Percentiles rank a stretch among this genome's conserved stretches.
These are phyloP conservation scores for Brachyhypopomus occidentalis DNA, from an alignment of 2,113 vertebrate species.

Conservation along the genomic window DNA sequence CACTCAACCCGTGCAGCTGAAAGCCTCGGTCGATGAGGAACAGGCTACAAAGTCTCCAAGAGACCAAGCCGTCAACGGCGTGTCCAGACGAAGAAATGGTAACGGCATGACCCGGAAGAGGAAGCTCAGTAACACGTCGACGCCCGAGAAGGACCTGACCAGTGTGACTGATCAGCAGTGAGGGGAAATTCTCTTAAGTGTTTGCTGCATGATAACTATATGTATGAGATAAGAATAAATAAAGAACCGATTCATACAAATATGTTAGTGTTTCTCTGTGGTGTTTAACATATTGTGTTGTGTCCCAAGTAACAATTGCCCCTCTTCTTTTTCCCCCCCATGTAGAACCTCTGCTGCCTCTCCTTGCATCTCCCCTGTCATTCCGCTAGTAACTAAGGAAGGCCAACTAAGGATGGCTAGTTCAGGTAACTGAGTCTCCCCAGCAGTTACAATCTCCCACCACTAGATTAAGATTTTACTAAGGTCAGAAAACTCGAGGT, in stretches of 20 bases:
- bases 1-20: neutral
- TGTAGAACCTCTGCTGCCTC: slow-evolving; percentile 63
- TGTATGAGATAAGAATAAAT: neutral
- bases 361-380: slow-evolving; percentile 27
- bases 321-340: slow-evolving; percentile 38
- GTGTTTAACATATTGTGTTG: neutral
- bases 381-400: neutral
- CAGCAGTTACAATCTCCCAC: neutral
- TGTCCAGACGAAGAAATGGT: neutral
- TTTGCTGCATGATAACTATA: neutral
- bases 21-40: neutral
- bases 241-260: neutral
- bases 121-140: slow-evolving; percentile 9
- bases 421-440: slow-evolving; percentile 62
- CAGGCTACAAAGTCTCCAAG: neutral
- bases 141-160: slow-evolving; percentile 6
- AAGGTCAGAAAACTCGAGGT: too few relatives aligned
- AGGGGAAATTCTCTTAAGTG: slow-evolving; percentile 46
- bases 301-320: neutral
- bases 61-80: neutral
- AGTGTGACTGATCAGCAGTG: slow-evolving; percentile 69
- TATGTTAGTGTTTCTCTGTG: neutral
- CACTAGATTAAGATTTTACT: too few relatives aligned
- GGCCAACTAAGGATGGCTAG: slow-evolving; percentile 11
- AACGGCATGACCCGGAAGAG: slow-evolving; percentile 19